Conservation (phyloP, 2,797 vertebrate species). For the Fratercula arctica region DNA sequence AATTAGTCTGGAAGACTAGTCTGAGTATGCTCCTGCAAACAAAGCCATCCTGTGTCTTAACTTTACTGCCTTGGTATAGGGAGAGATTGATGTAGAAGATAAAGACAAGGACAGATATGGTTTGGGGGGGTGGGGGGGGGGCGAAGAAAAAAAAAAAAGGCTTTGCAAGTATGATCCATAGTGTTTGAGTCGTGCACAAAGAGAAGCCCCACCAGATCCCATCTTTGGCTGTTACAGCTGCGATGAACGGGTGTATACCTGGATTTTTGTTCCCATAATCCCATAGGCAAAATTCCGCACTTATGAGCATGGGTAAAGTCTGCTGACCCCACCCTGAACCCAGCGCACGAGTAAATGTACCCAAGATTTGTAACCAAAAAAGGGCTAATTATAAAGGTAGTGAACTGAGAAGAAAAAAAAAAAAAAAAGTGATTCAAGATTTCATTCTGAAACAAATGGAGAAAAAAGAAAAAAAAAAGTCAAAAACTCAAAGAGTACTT, state of each 20-base stretch:
- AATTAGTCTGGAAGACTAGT: conserved; percentile 73
- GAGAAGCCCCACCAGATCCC: neutral
- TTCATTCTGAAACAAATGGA: neutral
- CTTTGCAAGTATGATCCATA: neutral
- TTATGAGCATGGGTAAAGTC: neutral
- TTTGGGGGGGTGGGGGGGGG: neutral
- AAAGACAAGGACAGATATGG: conserved; percentile 38
- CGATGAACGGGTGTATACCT: fast-evolving
- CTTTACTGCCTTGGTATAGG: conserved; percentile 5
- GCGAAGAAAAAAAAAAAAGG: neutral
- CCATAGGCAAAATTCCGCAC: neutral
- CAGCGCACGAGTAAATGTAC: neutral
- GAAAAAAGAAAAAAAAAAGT: neutral
- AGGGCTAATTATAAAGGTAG: neutral
- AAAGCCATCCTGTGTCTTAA: conserved; percentile 57
- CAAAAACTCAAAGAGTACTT: neutral
- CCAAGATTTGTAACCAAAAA: neutral
- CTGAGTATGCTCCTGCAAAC: conserved; percentile 63
- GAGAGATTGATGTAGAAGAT: conserved; percentile 64
- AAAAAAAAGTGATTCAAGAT: fast-evolving
- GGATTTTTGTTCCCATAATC: neutral
- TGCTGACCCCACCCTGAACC: neutral
- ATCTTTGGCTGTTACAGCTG: neutral
- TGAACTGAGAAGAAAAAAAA: neutral
- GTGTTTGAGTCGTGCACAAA: neutral